Conservation (phyloP, 1,140 invertebrate genomes). For the Arion vulgaris region DNA sequence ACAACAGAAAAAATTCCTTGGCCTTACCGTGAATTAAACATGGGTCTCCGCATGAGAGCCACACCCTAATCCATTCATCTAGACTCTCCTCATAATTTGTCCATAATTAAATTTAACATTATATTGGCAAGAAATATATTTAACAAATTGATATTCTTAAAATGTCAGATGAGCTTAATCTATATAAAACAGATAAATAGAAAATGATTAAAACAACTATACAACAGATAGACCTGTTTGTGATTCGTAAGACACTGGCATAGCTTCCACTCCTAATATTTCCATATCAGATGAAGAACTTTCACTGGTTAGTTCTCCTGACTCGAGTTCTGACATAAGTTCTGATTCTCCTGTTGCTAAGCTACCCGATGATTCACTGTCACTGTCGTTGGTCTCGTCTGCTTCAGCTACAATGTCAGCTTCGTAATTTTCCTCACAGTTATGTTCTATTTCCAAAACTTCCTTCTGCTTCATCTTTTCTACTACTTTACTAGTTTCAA, state of each 20-base stretch:
- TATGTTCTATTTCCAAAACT: slow-evolving; percentile 6
- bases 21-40: too few species aligned
- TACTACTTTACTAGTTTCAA: neutral
- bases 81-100: too few species aligned
- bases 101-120: too few species aligned
- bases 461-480: neutral
- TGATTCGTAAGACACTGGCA: neutral
- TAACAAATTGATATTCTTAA: too few species aligned
- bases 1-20: too few species aligned
- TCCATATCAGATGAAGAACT: slow-evolving; percentile 3
- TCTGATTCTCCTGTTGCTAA: slow-evolving; percentile 71
- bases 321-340: slow-evolving; percentile 71
- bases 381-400: neutral
- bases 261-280: neutral
- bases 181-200: neutral
- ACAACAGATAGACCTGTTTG: neutral
- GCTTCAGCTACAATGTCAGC: slow-evolving; percentile 36
- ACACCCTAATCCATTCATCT: too few species aligned
- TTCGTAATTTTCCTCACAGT: slow-evolving; percentile 37
- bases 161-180: too few species aligned
- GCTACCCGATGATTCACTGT: slow-evolving; percentile 39
- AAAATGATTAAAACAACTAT: neutral
- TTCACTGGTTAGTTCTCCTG: slow-evolving; percentile 42
- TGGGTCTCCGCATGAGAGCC: too few species aligned
- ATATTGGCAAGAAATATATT: too few species aligned